phyloP scores from a whole-genome alignment of 2,797 vertebrate genomes.

The Fistularia tabacaria region DNA sequence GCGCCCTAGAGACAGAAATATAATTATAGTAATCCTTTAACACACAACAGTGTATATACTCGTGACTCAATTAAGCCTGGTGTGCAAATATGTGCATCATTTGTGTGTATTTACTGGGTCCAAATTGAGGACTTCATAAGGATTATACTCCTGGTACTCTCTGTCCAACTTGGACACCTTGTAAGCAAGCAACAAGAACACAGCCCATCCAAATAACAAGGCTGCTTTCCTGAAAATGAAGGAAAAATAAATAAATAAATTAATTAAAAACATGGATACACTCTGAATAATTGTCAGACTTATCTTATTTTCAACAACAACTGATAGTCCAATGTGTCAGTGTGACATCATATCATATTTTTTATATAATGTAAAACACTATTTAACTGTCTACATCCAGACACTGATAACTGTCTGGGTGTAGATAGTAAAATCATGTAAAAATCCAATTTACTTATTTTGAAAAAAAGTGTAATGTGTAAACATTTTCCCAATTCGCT shows the following conservation, averaged over 20 bases:
- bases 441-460: no score
- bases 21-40: slow-evolving; percentile 8
- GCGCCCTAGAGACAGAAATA: slow-evolving; percentile 78
- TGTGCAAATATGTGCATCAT: not conserved
- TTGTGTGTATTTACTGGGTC: slow-evolving; percentile 82
- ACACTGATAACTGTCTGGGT: no score
- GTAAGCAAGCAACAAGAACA: slow-evolving; percentile 94
- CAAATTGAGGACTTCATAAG: slow-evolving; percentile 93
- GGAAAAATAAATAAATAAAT: no score
- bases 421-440: no score
- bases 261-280: slow-evolving; percentile 3
- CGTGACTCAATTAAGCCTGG: not conserved
- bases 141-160: slow-evolving; percentile 99
- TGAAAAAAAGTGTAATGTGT: no score
- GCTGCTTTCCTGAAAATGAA: slow-evolving; percentile 83
- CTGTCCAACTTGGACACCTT: slow-evolving; percentile 98
- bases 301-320: not conserved
- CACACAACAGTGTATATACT: not conserved
- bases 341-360: no score
- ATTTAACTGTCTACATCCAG: no score
- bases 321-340: no score
- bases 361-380: not conserved
- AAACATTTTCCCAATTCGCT: no score
- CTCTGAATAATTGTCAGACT: not conserved
- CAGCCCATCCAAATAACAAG: slow-evolving; percentile 92